Percentiles rank a stretch among this genome's conserved stretches.
Evolutionary conservation across 2,113 vertebrate species (phyloP).

Genomic region (Petrocephalus zakoni): DNA sequence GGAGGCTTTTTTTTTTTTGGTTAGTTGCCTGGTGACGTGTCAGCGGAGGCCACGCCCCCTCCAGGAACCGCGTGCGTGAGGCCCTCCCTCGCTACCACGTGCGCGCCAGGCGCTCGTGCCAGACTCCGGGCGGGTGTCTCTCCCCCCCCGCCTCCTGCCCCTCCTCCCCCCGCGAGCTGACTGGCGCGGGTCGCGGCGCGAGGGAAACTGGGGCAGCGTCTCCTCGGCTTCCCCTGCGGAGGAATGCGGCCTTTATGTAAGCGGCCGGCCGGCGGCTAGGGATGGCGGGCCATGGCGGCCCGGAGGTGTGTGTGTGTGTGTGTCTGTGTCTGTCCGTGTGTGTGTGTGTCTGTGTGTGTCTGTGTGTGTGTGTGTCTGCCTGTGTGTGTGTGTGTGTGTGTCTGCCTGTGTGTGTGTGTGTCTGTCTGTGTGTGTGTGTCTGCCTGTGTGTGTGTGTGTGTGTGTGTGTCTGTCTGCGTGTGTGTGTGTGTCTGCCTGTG

Average conservation of each 20-base stretch:
- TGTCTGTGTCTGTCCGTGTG: too few species aligned
- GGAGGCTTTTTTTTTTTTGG: background rate
- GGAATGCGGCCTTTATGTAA: constrained; percentile 58
- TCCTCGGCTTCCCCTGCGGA: constrained; percentile 23
- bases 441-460: too few species aligned
- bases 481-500: too few species aligned
- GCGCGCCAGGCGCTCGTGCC: constrained; percentile 58
- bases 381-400: too few species aligned
- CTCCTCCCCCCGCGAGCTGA: constrained; percentile 27
- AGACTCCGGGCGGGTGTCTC: constrained; percentile 30
- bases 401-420: too few species aligned
- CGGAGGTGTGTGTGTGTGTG: too few species aligned
- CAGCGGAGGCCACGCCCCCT: constrained; percentile 35
- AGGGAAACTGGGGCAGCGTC: constrained; percentile 59
- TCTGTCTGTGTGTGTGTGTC: too few species aligned
- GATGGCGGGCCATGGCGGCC: too few species aligned
- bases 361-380: too few species aligned
- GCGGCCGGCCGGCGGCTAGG: background rate
- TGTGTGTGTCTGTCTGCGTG: too few species aligned
- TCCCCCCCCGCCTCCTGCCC: constrained; percentile 37
- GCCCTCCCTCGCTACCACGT: constrained; percentile 63
- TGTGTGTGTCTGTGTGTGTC: too few species aligned
- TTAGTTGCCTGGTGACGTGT: constrained; percentile 60
- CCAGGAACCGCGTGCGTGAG: constrained; percentile 24
- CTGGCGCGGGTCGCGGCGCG: constrained; percentile 51